phyloP scores from a whole-genome alignment of 1,140 invertebrate species.

The Bombus turneri region DNA sequence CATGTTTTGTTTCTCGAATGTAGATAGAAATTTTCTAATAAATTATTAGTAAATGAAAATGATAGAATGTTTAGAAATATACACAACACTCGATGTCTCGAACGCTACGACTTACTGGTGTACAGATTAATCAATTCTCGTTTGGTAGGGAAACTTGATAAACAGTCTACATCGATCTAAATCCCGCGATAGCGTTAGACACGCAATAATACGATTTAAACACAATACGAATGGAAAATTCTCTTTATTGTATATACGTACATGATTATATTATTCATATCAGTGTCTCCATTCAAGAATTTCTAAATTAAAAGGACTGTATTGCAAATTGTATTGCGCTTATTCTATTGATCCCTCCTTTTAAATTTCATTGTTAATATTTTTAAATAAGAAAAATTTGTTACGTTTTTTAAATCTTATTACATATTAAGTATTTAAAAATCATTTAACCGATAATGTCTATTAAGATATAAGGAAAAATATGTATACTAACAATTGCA shows the following conservation, averaged over 20 bases:
- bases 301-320: conserved; percentile 81
- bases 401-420: neutral
- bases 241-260: conserved; percentile 78
- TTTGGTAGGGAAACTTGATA: conserved; percentile 70
- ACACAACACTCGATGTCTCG: conserved; percentile 67
- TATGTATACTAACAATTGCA: neutral
- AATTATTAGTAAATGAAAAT: conserved; percentile 7
- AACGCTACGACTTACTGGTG: conserved; percentile 57
- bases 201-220: conserved; percentile 58
- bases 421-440: neutral
- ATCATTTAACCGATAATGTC: neutral
- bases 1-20: neutral
- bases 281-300: conserved; percentile 80
- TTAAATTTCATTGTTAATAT: neutral
- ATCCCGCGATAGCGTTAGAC: conserved; percentile 55
- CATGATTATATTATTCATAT: conserved; percentile 80
- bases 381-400: neutral
- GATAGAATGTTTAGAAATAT: conserved; percentile 18
- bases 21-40: neutral
- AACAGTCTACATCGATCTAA: conserved; percentile 45
- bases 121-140: conserved; percentile 54
- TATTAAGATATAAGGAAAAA: neutral
- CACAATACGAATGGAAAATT: conserved; percentile 73
- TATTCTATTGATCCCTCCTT: conserved; percentile 41
- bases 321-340: conserved; percentile 69